A percentile compares a stretch with the other conserved stretches of the same genome.
These are phyloP conservation scores for Pangasianodon hypophthalmus DNA, from an alignment of 2,113 vertebrate genomes.

Conservation along the genomic window DNA sequence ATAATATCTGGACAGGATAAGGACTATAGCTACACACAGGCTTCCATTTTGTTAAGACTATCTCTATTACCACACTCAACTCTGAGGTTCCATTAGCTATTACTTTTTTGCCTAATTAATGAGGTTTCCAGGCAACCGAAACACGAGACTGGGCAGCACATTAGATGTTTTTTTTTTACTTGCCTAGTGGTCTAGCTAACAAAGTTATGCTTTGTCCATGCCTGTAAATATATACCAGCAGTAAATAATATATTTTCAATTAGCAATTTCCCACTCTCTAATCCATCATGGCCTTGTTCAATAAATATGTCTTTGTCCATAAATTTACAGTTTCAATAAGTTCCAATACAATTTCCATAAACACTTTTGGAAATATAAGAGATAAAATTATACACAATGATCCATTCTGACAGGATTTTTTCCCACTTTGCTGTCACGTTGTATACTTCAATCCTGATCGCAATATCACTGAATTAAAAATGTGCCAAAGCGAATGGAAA, in stretches of 20 bases:
- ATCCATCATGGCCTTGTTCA: constrained; percentile 1
- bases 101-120: background rate
- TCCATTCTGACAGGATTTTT: background rate
- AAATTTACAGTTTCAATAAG: constrained; percentile 5
- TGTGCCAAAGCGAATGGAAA: background rate
- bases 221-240: background rate
- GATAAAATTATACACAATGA: background rate
- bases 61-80: background rate
- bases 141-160: background rate
- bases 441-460: background rate
- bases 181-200: background rate
- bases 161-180: background rate
- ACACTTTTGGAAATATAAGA: background rate
- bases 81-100: background rate
- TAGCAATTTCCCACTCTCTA: background rate
- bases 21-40: background rate
- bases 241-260: background rate
- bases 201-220: background rate
- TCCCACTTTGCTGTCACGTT: background rate
- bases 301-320: constrained; percentile 4
- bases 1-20: background rate
- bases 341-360: background rate
- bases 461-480: background rate
- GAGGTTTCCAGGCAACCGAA: background rate
- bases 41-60: background rate